Conservation (phyloP, 1,140 invertebrate species). For the Neodiprion lecontei region DNA sequence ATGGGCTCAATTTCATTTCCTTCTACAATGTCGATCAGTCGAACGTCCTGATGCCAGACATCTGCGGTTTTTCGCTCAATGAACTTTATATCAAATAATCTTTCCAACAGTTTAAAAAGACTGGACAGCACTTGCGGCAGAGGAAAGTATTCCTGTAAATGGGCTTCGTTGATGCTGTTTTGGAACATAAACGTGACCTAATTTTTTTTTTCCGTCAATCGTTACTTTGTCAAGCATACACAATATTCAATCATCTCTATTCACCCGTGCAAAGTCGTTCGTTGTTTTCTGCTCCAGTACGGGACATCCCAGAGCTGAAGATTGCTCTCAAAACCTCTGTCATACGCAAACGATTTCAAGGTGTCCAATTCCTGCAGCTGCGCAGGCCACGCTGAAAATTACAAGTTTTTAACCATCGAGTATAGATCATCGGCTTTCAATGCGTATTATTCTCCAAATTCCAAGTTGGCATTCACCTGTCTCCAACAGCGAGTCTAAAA, state of each 20-base stretch:
- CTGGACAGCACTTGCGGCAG: conserved; percentile 78
- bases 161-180: conserved; percentile 71
- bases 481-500: conserved; percentile 74
- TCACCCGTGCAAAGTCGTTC: conserved; percentile 69
- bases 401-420: conserved; percentile 27
- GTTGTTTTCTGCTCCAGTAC: conserved; percentile 83
- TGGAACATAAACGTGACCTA: conserved; percentile 9
- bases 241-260: conserved; percentile 20
- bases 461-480: conserved; percentile 55
- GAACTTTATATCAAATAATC: conserved; percentile 85
- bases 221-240: conserved; percentile 39
- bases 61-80: conserved; percentile 68
- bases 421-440: not conserved
- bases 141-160: conserved; percentile 84
- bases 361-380: conserved; percentile 79
- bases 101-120: conserved; percentile 76
- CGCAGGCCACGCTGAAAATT: conserved; percentile 66
- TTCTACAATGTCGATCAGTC: conserved; percentile 83
- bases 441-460: conserved; percentile 2
- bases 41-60: conserved; percentile 87
- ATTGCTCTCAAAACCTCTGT: conserved; percentile 73
- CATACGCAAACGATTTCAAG: conserved; percentile 77
- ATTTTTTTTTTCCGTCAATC: conserved; percentile 20
- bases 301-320: conserved; percentile 86
- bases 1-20: conserved; percentile 70